Evolutionary conservation across 2,888 invertebrate species (phyloP).

Genomic region (Ryuthela nishihirai): DNA sequence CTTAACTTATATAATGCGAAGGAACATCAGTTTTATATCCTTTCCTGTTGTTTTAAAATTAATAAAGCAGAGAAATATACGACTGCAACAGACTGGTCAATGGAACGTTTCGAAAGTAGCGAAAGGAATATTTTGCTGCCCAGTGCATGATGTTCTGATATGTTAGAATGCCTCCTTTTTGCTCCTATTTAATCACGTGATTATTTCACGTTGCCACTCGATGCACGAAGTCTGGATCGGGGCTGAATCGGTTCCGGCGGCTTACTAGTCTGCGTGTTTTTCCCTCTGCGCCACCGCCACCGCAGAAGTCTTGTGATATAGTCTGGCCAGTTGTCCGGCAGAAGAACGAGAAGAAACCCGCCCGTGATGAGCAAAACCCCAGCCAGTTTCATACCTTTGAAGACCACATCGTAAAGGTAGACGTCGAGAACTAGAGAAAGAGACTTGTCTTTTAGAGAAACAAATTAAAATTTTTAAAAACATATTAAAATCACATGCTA

Average conservation of each 20-base stretch:
- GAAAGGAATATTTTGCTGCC: too few species aligned
- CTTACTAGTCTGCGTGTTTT: slow-evolving; percentile 37
- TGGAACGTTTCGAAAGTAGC: too few species aligned
- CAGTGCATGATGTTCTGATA: too few species aligned
- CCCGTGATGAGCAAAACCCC: slow-evolving; percentile 86
- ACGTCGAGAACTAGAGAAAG: slow-evolving; percentile 71
- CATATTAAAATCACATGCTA: not conserved
- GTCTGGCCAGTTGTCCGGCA: slow-evolving; percentile 94
- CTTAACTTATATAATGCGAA: too few species aligned
- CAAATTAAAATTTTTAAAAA: not conserved
- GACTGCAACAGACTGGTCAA: too few species aligned
- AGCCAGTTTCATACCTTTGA: slow-evolving; percentile 93
- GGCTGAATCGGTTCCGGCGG: slow-evolving; percentile 19
- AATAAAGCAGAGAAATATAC: too few species aligned
- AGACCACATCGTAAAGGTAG: slow-evolving; percentile 75
- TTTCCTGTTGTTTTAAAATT: too few species aligned
- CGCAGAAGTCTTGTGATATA: slow-evolving; percentile 84
- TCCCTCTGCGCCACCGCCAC: slow-evolving; percentile 41
- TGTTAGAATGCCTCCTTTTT: too few species aligned
- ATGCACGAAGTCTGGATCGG: slow-evolving; percentile 9
- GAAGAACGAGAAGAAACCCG: slow-evolving; percentile 89
- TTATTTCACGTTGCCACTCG: too few species aligned
- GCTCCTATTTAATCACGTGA: too few species aligned
- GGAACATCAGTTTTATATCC: too few species aligned
- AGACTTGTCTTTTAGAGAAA: not conserved